phyloP scores from a whole-genome alignment of 2,113 vertebrate species.

The Ammodytes marinus region DNA sequence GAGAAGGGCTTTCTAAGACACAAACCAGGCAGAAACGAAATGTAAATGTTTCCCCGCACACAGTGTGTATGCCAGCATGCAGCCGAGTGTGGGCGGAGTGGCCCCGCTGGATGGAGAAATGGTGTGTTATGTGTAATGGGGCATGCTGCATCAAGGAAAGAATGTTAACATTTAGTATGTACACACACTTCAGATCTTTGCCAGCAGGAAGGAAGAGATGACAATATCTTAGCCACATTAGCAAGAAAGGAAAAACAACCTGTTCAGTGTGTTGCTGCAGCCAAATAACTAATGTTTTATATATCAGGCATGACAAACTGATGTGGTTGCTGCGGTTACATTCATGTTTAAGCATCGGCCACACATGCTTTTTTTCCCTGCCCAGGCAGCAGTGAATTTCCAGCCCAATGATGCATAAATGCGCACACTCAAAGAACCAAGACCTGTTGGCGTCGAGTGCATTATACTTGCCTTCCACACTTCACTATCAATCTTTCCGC shows the following conservation, averaged over 20 bases:
- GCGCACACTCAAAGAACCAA: constrained; percentile 47
- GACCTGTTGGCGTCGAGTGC: constrained; percentile 42
- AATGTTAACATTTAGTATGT: constrained; percentile 22
- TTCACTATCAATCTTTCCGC: constrained; percentile 99
- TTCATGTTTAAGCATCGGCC: constrained; percentile 67
- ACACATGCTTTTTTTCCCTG: constrained; percentile 64
- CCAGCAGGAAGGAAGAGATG: constrained; percentile 35
- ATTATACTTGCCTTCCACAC: constrained; percentile 99
- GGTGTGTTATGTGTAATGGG: constrained; percentile 59
- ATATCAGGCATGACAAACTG: constrained; percentile 44
- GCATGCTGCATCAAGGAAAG: constrained; percentile 69
- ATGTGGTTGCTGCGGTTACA: constrained; percentile 40
- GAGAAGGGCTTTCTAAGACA: constrained; percentile 32
- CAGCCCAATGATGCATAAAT: constrained; percentile 38
- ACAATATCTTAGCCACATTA: constrained; percentile 23
- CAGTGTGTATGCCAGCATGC: constrained; percentile 60
- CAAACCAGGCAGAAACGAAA: constrained; percentile 32
- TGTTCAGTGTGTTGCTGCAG: constrained; percentile 50
- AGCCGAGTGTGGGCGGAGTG: constrained; percentile 43
- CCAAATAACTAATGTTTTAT: constrained; percentile 31
- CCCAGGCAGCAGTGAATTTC: constrained; percentile 56
- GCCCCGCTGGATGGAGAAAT: constrained; percentile 48
- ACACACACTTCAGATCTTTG: constrained; percentile 24
- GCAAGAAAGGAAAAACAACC: constrained; percentile 45
- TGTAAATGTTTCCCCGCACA: constrained; percentile 38